Evolutionary conservation across 2,797 vertebrate species (phyloP).

Genomic region (Limosa lapponica): DNA sequence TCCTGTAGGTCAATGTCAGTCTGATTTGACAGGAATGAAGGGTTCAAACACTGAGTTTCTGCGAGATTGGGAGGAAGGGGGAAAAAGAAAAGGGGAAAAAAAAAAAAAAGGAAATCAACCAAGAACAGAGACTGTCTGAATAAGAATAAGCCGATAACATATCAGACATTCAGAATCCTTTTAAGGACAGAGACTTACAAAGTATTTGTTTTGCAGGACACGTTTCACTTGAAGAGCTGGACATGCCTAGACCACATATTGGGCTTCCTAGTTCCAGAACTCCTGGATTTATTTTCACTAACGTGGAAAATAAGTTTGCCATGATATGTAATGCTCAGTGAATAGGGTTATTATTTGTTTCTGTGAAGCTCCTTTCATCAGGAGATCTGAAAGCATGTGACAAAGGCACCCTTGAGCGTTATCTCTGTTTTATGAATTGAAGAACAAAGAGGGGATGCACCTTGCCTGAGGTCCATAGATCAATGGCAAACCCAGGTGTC

Average conservation of each 20-base stretch:
- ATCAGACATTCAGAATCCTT: not conserved
- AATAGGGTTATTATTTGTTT: conserved; percentile 12
- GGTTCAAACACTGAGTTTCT: conserved; percentile 5
- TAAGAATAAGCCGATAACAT: not conserved
- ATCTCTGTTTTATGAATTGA: not conserved
- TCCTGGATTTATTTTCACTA: not conserved
- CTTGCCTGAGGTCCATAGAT: not conserved
- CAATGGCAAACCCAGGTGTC: not conserved
- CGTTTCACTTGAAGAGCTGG: not conserved
- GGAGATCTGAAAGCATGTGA: conserved; percentile 13
- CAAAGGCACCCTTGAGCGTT: not conserved
- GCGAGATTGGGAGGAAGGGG: not conserved
- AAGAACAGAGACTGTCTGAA: not conserved
- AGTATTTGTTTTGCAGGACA: not conserved
- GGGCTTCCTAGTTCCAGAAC: not conserved
- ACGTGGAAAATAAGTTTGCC: not conserved
- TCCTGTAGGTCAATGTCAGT: not conserved
- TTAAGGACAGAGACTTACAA: not conserved
- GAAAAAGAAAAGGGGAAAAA: too few relatives aligned
- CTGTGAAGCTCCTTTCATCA: conserved; percentile 17
- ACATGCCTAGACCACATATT: not conserved
- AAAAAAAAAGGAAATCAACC: not conserved
- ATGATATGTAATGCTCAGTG: not conserved
- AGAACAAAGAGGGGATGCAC: not conserved
- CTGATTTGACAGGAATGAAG: not conserved